Base-by-base conservation (phyloP, 2,797 vertebrate species). In the Pelodytes ibericus region DNA sequence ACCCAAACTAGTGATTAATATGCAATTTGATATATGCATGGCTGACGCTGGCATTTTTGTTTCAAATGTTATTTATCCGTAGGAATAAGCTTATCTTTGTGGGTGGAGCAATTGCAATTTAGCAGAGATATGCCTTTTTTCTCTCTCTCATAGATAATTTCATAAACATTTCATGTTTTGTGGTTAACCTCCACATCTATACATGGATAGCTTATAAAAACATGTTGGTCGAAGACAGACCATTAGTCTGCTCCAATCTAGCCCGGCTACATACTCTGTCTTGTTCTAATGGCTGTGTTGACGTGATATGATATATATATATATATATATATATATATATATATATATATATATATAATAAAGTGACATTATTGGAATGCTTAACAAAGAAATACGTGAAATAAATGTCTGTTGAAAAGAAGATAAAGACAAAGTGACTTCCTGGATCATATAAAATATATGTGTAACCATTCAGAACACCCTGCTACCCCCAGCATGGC, bases 181-280 rank as follows among this genome's bases (percentile, higher is more conserved):
- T 66, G 75, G 75, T 72, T 72, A 72, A 77, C 75, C 62, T 72
- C 75, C 61, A 49, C 53, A 66, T 72, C 69, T 77, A 58, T 33
- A 66, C 69, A 60, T 66, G 69, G 53, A 39, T 66, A 59, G 27
- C 41, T 72, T 72, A n/a, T 53, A 77, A 72, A 64, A 59, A 59
- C 61, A 72, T 64, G 33, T 66, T 26, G 39, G 39, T 71, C 44
- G 22, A 22, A 30, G 10, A 15, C 39, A 72, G 69, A 66, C 60
- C 69, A 77, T 72, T 72, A 77, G 62, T 60, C 69, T 77, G 18
- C 75, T 44, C 51, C 56, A 2, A 60, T 75, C 72, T 39, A 53
- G 51, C 26, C n/a, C 51, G 57, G 51, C 56, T 49, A 41, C 66
- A 77, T 60, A 71, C 11, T 39, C 27, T 16, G 74, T 69, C 44